Conservation (phyloP, 2,113 vertebrate species). For the Ammospiza caudacuta region DNA sequence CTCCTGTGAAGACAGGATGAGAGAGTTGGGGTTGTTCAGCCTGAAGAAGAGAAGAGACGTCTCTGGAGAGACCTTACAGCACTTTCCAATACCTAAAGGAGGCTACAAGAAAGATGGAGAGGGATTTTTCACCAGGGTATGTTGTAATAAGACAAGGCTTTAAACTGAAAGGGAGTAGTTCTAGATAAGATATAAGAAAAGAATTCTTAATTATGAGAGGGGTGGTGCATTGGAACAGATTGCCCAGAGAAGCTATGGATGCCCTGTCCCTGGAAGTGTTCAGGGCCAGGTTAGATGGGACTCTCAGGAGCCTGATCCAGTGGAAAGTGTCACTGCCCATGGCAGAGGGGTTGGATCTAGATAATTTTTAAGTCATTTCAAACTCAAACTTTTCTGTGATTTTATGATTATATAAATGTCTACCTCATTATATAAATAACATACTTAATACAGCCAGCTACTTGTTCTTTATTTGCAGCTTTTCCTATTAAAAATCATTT, state of each 20-base stretch:
- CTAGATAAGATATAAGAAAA: background rate
- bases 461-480: background rate
- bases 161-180: background rate
- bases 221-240: background rate
- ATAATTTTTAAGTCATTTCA: background rate
- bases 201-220: background rate
- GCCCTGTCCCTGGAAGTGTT: too few relatives aligned
- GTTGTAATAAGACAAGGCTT: background rate
- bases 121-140: background rate
- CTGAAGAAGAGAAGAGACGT: background rate
- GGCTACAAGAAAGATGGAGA: background rate
- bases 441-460: background rate
- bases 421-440: background rate
- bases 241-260: background rate
- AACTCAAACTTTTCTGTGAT: background rate
- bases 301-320: background rate
- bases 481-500: background rate
- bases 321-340: background rate
- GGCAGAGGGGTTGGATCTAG: background rate
- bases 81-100: background rate
- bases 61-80: background rate
- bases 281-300: background rate
- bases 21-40: background rate
- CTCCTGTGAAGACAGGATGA: background rate
- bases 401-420: background rate